Percentiles rank a stretch among this genome's conserved stretches.
phyloP scores from a whole-genome alignment of 1,140 invertebrate genomes.

The Papilio polytes region DNA sequence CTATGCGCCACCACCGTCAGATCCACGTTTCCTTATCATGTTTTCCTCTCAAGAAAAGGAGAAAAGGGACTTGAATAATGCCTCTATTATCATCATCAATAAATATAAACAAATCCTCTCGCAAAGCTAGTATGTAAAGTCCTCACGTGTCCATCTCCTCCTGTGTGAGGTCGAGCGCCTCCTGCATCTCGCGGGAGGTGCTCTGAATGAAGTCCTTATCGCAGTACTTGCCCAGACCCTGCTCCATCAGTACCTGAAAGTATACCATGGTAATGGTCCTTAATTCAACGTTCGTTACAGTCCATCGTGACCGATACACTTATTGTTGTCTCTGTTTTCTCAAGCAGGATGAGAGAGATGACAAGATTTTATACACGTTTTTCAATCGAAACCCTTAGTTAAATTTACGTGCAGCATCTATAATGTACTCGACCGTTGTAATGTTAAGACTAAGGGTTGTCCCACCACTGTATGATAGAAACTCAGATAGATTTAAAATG shows the following conservation, averaged over 20 bases:
- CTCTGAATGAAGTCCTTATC: conserved; percentile 95
- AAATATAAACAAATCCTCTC: too few species aligned
- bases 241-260: conserved; percentile 92
- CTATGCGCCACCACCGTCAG: too few species aligned
- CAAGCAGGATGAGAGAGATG: neutral
- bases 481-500: too few species aligned
- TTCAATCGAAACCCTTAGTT: neutral
- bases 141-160: conserved; percentile 94
- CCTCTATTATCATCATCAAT: too few species aligned
- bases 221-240: conserved; percentile 96
- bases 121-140: neutral
- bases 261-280: neutral
- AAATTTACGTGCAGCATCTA: neutral
- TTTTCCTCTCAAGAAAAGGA: too few species aligned
- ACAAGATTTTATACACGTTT: neutral
- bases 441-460: too few species aligned
- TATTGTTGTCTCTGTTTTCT: neutral
- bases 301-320: neutral
- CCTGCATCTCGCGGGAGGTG: conserved; percentile 96
- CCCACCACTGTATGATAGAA: too few species aligned
- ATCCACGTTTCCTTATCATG: too few species aligned
- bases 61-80: too few species aligned
- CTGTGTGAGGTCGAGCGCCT: conserved; percentile 96
- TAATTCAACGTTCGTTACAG: too few species aligned
- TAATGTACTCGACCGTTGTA: neutral